These are phyloP conservation scores for Glandiceps talaboti DNA, from an alignment of 53 echinoderm and acorn worm species.

Conservation along the genomic window DNA sequence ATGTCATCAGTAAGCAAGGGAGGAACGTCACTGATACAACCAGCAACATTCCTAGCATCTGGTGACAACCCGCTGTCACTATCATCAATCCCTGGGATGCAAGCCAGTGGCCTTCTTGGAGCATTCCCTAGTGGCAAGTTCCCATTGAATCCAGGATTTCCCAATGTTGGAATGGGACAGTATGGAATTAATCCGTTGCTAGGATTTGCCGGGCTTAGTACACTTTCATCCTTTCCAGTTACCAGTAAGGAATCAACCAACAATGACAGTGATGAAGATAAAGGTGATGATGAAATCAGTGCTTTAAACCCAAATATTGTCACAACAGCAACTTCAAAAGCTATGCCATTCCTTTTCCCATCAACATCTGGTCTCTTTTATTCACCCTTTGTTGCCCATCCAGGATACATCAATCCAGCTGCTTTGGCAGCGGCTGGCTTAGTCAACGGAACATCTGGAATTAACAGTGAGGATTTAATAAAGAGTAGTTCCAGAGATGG, in stretches of 20 bases:
- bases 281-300: constrained; percentile 20
- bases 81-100: constrained; percentile 13
- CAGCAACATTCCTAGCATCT: constrained; percentile 2
- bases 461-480: background rate
- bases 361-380: constrained; percentile 69
- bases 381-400: constrained; percentile 71
- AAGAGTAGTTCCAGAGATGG: background rate
- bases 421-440: background rate
- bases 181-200: background rate
- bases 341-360: constrained; percentile 66
- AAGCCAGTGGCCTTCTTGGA: constrained; percentile 23
- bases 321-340: constrained; percentile 23
- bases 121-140: constrained; percentile 27
- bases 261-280: constrained; percentile 4
- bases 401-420: constrained; percentile 18
- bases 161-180: constrained; percentile 21
- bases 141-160: constrained; percentile 40
- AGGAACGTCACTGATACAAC: constrained; percentile 10
- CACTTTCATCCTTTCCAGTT: background rate
- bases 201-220: background rate
- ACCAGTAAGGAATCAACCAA: too few relatives aligned
- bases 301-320: constrained; percentile 16
- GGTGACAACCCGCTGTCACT: constrained; percentile 6
- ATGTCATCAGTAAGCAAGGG: constrained; percentile 20
- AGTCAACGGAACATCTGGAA: background rate